phyloP scores from a whole-genome alignment of 2,113 vertebrate genomes.

The Brachypteracias leptosomus region DNA sequence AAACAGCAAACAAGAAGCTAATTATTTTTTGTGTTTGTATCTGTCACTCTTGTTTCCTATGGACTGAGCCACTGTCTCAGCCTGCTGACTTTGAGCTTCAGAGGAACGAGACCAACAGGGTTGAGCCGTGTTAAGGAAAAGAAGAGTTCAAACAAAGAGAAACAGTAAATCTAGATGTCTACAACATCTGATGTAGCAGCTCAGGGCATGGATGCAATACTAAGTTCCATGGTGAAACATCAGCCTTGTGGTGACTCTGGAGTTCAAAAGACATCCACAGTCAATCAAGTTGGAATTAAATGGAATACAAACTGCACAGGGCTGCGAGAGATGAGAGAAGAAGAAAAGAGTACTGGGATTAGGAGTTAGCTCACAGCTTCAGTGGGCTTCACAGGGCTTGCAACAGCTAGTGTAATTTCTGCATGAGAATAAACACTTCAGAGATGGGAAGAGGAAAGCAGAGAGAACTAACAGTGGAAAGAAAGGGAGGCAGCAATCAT shows the following conservation, averaged over 20 bases:
- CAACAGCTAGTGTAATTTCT: background rate
- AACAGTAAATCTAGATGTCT: background rate
- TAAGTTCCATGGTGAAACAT: background rate
- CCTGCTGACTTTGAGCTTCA: background rate
- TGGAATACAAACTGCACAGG: background rate
- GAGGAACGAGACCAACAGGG: background rate
- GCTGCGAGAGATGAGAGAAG: background rate
- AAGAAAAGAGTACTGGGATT: background rate
- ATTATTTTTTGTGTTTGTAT: slow-evolving; percentile 43
- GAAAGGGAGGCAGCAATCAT: background rate
- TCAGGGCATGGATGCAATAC: background rate
- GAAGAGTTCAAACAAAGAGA: background rate
- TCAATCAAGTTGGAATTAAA: background rate
- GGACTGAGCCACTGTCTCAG: background rate
- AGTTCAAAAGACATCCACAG: background rate
- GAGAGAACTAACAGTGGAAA: background rate
- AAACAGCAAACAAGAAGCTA: slow-evolving; percentile 56
- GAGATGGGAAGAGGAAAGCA: background rate
- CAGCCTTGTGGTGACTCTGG: background rate
- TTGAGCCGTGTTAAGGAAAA: background rate
- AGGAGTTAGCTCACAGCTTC: background rate
- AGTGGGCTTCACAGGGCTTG: background rate
- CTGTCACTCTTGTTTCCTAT: background rate
- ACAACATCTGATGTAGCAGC: background rate
- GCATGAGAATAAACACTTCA: background rate